These are phyloP conservation scores for Eufriesea mexicana DNA, from an alignment of 1,140 invertebrate species.

Conservation along the genomic window DNA sequence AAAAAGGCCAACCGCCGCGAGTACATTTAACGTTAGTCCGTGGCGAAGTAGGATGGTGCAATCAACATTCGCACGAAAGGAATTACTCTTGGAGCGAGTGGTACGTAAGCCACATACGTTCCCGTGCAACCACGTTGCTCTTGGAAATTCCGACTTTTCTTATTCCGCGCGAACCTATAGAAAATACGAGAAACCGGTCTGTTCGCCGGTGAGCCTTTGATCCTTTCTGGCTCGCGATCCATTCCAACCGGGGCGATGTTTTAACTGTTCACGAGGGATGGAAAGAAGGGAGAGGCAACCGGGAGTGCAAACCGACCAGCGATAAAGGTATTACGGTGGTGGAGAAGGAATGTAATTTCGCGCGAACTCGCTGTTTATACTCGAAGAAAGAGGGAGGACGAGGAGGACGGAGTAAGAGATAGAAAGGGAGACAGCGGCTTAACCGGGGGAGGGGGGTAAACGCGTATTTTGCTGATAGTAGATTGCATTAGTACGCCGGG, in stretches of 20 bases:
- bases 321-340: slow-evolving; percentile 16
- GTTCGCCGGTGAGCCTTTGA: not conserved
- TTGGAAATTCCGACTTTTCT: slow-evolving; percentile 16
- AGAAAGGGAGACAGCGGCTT: not conserved
- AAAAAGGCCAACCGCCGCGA: slow-evolving; percentile 5
- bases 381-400: not conserved
- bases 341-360: slow-evolving; percentile 38
- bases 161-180: slow-evolving; percentile 6
- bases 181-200: slow-evolving; percentile 2
- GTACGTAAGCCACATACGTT: not conserved
- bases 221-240: not conserved
- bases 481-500: not conserved
- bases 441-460: not conserved
- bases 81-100: slow-evolving; percentile 20
- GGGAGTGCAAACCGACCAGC: not conserved
- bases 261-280: not conserved
- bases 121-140: no score
- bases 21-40: slow-evolving; percentile 11
- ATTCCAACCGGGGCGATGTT: slow-evolving; percentile 4
- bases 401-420: not conserved
- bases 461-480: slow-evolving; percentile 17
- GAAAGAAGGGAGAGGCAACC: not conserved
- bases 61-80: slow-evolving; percentile 29
- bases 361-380: slow-evolving; percentile 13
- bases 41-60: not conserved